Conservation (phyloP, 2,888 invertebrate genomes). For the Didymodactylos carnosus region DNA sequence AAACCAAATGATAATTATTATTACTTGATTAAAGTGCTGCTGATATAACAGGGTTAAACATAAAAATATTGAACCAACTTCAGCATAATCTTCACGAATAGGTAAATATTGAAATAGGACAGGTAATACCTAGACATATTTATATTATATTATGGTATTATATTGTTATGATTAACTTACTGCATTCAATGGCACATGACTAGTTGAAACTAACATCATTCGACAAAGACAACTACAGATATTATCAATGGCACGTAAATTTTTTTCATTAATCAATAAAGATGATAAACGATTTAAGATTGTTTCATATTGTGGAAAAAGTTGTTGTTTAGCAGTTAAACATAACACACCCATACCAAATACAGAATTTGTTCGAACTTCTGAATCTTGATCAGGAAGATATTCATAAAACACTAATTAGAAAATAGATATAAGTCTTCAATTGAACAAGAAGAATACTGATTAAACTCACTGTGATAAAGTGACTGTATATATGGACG, state of each 20-base stretch:
- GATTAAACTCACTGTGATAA: neutral
- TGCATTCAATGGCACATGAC: conserved; percentile 48
- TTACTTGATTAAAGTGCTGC: conserved; percentile 40
- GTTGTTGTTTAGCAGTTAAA: conserved; percentile 39
- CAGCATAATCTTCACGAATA: conserved; percentile 51
- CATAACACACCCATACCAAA: conserved; percentile 56
- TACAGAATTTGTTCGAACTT: conserved; percentile 55
- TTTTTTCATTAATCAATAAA: conserved; percentile 44
- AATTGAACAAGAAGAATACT: neutral
- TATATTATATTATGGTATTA: neutral
- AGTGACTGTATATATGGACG: conserved; percentile 39
- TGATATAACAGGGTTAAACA: conserved; percentile 47
- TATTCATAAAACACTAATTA: conserved; percentile 46
- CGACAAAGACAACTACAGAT: conserved; percentile 56
- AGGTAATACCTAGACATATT: conserved; percentile 43
- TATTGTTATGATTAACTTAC: conserved; percentile 28
- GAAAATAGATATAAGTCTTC: conserved; percentile 27
- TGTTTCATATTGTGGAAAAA: conserved; percentile 43
- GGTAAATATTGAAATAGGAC: conserved; percentile 51
- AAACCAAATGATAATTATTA: neutral
- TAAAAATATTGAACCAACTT: conserved; percentile 49
- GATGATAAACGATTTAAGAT: conserved; percentile 49
- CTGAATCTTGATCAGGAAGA: conserved; percentile 45
- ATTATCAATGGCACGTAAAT: conserved; percentile 50
- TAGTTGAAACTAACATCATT: conserved; percentile 47